These are phyloP conservation scores for Sandelia bainsii DNA, from an alignment of 2,797 vertebrate genomes.

Conservation along the genomic window DNA sequence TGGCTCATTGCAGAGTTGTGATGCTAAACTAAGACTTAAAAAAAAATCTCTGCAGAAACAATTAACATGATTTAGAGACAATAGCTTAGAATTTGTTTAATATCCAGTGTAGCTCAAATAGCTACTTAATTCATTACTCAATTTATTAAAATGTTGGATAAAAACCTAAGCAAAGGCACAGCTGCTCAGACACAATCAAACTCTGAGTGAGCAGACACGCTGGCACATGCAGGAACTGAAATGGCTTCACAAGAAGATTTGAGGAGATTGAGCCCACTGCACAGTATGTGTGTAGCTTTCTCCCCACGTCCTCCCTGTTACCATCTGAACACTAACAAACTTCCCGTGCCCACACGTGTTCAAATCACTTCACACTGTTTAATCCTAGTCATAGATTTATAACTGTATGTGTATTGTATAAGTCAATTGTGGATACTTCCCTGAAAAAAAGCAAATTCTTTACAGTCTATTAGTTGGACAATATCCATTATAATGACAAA, in stretches of 20 bases:
- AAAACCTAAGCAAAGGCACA: background rate
- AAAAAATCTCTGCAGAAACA: slow-evolving; percentile 41
- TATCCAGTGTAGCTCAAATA: slow-evolving; percentile 1
- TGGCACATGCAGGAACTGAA: slow-evolving; percentile 33
- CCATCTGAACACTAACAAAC: slow-evolving; percentile 54
- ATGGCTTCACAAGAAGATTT: slow-evolving; percentile 35
- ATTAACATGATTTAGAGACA: background rate
- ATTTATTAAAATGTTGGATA: background rate
- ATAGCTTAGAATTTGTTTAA: slow-evolving; percentile 11
- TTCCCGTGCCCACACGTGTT: slow-evolving; percentile 38
- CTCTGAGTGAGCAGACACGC: slow-evolving; percentile 15
- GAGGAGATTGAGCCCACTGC: slow-evolving; percentile 28
- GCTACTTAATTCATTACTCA: slow-evolving; percentile 11
- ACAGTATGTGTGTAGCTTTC: slow-evolving; percentile 13
- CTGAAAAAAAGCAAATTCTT: slow-evolving; percentile 13
- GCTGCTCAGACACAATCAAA: slow-evolving; percentile 2
- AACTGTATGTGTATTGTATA: slow-evolving; percentile 9
- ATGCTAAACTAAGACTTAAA: slow-evolving; percentile 14
- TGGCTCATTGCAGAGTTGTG: slow-evolving; percentile 32
- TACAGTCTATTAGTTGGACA: slow-evolving; percentile 9
- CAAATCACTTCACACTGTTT: slow-evolving; percentile 26
- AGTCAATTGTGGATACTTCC: slow-evolving; percentile 3
- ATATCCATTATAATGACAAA: slow-evolving; percentile 22
- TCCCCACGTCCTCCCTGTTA: slow-evolving; percentile 18
- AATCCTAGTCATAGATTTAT: slow-evolving; percentile 4